Evolutionary conservation across 2,797 vertebrate genomes (phyloP), one percentile per base, ranked within the genome.

Genomic region (Acanthornis magna): DNA sequence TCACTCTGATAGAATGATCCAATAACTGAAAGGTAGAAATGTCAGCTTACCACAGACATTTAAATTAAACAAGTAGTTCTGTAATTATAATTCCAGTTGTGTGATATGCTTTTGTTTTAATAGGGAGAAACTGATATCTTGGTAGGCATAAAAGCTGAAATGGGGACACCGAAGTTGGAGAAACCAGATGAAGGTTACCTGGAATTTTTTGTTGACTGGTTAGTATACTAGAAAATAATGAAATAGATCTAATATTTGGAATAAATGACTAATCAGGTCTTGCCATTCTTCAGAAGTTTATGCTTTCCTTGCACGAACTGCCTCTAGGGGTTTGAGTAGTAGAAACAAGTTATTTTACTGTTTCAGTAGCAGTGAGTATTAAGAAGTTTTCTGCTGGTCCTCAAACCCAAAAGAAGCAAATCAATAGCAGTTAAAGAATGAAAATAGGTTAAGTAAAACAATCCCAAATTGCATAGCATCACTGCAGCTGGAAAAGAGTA

Each of bases 81-180:
- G 40, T 60, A 45, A 51, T 25, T 70, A 3, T n/a, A 16, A 81
- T 80, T 93, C 40, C n/a, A 45, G 9, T 21, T 87, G 18, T 91
- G 9, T 61, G 13, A 63, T 72, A 6, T 38, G 16, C 34, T 75
- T 76, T 5, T 96, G 8, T 96, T 96, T 94, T 94, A 91, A 50
- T 95, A 99, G 99, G 99, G 99, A 3, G 98, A 99, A 96, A 99
- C 99, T 11, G 99, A 98, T 66, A 98, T 99, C 93, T 97, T 99
- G 53, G 99, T 99, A 22, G 99, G 99, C 62, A 96, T 99, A 81
- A 99, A 99, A 96, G 99, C 99, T 62, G 99, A 99, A 97, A 99
- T 99, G 96, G 98, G 99, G 58, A 98, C 98, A 60, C 99, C 99
- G 0, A 98, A 97, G 93, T 98, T 98, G 88, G 98, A 98, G 94